These are phyloP conservation scores for Eulithis testata DNA, from an alignment of 2,888 invertebrate genomes.

Conservation along the genomic window DNA sequence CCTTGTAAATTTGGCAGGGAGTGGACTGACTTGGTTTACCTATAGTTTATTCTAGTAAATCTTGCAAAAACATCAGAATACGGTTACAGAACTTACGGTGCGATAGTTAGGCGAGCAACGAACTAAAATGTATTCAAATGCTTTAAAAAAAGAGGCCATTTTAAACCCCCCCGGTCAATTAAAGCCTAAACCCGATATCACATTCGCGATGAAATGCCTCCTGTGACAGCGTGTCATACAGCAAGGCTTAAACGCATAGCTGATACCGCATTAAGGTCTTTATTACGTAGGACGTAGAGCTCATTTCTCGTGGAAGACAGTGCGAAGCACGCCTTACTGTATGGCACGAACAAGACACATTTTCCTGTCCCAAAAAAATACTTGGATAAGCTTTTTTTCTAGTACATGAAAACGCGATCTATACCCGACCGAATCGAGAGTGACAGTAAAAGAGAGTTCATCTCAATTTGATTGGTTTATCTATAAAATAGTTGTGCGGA, in stretches of 20 bases:
- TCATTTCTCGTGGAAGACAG: conserved; percentile 28
- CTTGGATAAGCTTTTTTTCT: conserved; percentile 1
- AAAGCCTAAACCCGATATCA: conserved; percentile 79
- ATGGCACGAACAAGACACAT: conserved; percentile 25
- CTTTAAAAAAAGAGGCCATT: conserved; percentile 38
- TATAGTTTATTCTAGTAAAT: neutral
- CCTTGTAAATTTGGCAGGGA: too few species aligned
- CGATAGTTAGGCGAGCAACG: conserved; percentile 49
- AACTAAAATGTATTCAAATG: conserved; percentile 33
- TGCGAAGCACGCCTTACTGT: conserved; percentile 28
- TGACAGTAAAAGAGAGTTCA: conserved; percentile 39
- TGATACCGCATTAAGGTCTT: conserved; percentile 14
- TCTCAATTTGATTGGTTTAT: conserved; percentile 53
- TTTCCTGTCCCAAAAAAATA: conserved; percentile 23
- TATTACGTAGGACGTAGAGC: conserved; percentile 14
- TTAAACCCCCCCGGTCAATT: conserved; percentile 60
- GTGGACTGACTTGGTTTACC: too few species aligned
- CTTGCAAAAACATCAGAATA: neutral
- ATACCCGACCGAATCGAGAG: conserved; percentile 52
- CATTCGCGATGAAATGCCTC: conserved; percentile 69
- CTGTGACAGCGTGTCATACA: conserved; percentile 44
- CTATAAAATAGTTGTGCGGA: conserved; percentile 73
- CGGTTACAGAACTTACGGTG: conserved; percentile 16
- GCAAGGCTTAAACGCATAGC: conserved; percentile 31
- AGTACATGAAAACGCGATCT: conserved; percentile 22